These are phyloP conservation scores for Leptobrachium ailaonicum DNA, from an alignment of 2,113 vertebrate species.

Conservation along the genomic window DNA sequence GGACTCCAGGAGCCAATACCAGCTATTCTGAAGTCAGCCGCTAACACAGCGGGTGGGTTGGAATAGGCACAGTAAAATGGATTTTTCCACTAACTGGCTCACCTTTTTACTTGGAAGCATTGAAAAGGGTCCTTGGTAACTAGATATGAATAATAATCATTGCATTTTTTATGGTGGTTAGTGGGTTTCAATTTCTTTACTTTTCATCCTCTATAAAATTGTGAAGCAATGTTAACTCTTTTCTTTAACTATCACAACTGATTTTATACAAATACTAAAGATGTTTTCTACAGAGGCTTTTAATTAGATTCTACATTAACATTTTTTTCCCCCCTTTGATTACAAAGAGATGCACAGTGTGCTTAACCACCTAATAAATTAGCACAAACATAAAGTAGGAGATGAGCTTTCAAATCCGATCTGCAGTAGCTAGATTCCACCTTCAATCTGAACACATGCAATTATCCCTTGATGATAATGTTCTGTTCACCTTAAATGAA, in stretches of 20 bases:
- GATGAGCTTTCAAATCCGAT: slow-evolving; percentile 56
- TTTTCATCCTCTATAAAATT: neutral
- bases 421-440: slow-evolving; percentile 60
- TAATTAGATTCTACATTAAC: slow-evolving; percentile 53
- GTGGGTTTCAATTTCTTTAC: too few species aligned
- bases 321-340: slow-evolving; percentile 50
- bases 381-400: slow-evolving; percentile 50
- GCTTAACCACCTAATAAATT: slow-evolving; percentile 71
- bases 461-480: slow-evolving; percentile 61
- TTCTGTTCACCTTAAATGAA: slow-evolving; percentile 58
- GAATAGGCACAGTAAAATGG: too few species aligned
- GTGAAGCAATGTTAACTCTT: slow-evolving; percentile 28
- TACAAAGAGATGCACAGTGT: slow-evolving; percentile 40
- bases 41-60: too few species aligned
- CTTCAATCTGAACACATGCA: slow-evolving; percentile 61
- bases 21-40: too few species aligned
- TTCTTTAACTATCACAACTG: slow-evolving; percentile 16
- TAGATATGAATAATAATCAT: too few species aligned
- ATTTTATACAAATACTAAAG: slow-evolving; percentile 26
- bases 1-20: too few species aligned
- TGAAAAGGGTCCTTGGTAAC: too few species aligned
- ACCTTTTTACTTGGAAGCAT: too few species aligned
- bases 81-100: too few species aligned
- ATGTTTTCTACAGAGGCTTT: slow-evolving; percentile 31
- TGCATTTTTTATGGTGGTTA: too few species aligned